These are phyloP conservation scores for Conus ventricosus DNA, from an alignment of 1,140 invertebrate genomes.

Conservation along the genomic window DNA sequence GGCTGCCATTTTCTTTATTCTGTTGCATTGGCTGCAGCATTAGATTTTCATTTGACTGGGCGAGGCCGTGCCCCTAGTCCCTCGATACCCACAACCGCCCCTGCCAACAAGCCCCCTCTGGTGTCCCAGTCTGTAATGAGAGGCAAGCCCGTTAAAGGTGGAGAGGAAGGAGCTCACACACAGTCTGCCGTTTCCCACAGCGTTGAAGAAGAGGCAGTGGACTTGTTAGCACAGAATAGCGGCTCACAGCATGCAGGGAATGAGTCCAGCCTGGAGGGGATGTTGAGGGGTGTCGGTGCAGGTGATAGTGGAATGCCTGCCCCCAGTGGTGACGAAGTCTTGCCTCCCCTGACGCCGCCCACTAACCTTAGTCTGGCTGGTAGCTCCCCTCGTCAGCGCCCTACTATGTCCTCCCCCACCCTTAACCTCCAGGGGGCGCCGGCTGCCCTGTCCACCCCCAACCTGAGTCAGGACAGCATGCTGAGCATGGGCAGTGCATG, in stretches of 20 bases:
- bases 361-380: constrained; percentile 34
- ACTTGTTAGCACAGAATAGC: background rate
- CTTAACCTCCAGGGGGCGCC: background rate
- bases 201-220: too few species aligned
- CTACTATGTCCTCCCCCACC: background rate
- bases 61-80: constrained; percentile 40
- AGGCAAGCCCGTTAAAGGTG: background rate
- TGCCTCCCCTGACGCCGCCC: constrained; percentile 14
- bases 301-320: constrained; percentile 38
- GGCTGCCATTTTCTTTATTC: background rate
- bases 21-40: constrained; percentile 36
- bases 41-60: constrained; percentile 51
- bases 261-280: background rate
- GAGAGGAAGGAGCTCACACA: background rate
- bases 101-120: background rate
- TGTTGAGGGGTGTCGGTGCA: constrained; percentile 7
- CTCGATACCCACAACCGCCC: constrained; percentile 8
- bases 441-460: constrained; percentile 35
- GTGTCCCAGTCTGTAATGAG: background rate
- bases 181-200: background rate
- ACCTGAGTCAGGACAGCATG: constrained; percentile 34
- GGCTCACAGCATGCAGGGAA: background rate
- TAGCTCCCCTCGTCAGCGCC: constrained; percentile 1
- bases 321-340: constrained; percentile 26
- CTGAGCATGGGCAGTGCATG: background rate